A percentile compares a stretch with the other conserved stretches of the same genome.
Evolutionary conservation across 2,797 vertebrate genomes (phyloP).

Genomic region (Remorina albescens): DNA sequence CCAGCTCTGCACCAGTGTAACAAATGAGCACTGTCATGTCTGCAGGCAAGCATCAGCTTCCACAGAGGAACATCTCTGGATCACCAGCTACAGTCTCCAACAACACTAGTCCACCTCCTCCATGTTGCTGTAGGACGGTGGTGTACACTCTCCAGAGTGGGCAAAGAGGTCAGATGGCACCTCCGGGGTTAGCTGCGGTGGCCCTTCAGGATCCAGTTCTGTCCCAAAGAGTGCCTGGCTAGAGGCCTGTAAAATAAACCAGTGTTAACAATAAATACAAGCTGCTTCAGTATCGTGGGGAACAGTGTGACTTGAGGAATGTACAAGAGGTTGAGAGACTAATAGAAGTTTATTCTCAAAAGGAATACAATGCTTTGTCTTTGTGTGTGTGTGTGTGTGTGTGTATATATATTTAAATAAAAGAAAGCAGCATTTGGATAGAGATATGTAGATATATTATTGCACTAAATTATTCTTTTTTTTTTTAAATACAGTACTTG

Average conservation of each 20-base stretch:
- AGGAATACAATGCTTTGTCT: slow-evolving; percentile 51
- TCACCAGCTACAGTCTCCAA: slow-evolving; percentile 14
- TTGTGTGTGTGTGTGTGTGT: too few species aligned
- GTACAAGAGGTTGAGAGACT: slow-evolving; percentile 32
- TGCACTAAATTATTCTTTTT: slow-evolving; percentile 42
- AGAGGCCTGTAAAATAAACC: slow-evolving; percentile 92
- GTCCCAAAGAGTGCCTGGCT: slow-evolving; percentile 88
- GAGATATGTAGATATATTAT: slow-evolving; percentile 64
- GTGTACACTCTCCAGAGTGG: slow-evolving; percentile 87
- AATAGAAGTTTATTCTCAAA: slow-evolving; percentile 73
- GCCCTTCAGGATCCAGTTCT: slow-evolving; percentile 91
- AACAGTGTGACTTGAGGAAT: slow-evolving; percentile 20
- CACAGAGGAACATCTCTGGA: not conserved
- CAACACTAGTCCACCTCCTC: slow-evolving; percentile 93
- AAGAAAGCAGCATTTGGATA: slow-evolving; percentile 60
- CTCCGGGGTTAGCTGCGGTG: slow-evolving; percentile 88
- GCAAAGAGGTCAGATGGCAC: slow-evolving; percentile 88
- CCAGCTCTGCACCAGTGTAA: slow-evolving; percentile 33
- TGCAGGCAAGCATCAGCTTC: slow-evolving; percentile 43
- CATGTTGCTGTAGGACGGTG: slow-evolving; percentile 97
- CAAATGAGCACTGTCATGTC: slow-evolving; percentile 57
- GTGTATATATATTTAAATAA: slow-evolving; percentile 5
- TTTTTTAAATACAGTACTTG: slow-evolving; percentile 44
- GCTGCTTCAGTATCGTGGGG: not conserved
- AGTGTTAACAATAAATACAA: slow-evolving; percentile 64